Base-by-base conservation (phyloP, 2,113 vertebrate genomes). In the Onychostoma macrolepis region DNA sequence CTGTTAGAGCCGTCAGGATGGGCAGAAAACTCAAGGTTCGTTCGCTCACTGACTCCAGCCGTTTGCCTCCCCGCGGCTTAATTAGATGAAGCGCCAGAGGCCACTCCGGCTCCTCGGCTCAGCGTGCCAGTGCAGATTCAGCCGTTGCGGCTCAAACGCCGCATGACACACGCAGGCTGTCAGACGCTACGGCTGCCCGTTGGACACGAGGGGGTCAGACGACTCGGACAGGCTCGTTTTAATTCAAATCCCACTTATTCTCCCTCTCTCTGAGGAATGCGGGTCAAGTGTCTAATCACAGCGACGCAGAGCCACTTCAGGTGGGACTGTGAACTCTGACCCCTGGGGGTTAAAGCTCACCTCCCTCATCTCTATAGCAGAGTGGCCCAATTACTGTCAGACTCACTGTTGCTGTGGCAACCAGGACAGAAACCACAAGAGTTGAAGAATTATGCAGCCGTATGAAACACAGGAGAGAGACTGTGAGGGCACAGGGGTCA, bases 271-370 rank as follows among this genome's bases (percentile, higher is more conserved):
- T 38, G 43, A 38, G 58, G 65, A 41, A 79, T 50, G 53, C 9
- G 12, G 82, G 82, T 89, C 86, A 87, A 85, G 83, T 88, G 38
- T 88, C 69, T 84, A 89, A 87, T 80, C 85, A 86, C 45, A 45
- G 63, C n/a, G 56, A 83, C 53, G 65, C 80, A 61, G 65, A 86
- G 67, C 19, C 63, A 69, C 71, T 69, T 61, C 61, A 79, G 45
- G 36, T 82, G 58, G 78, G 79, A 87, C 45, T 85, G 50, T 50
- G 86, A 26, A 69, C 30, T 74, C 71, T 77, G 69, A 89, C 71
- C 86, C 50, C 41, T 4, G 43, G 45, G 83, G 86, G 69, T 85
- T 43, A 85, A 77, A 85, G 83, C 28, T 71, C 48, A 87, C 24
- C 43, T 77, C 28, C 26, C 48, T 85, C 45, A 74, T 56, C 77